phyloP scores from a whole-genome alignment of 2,888 invertebrate species.

The Spodoptera littoralis region DNA sequence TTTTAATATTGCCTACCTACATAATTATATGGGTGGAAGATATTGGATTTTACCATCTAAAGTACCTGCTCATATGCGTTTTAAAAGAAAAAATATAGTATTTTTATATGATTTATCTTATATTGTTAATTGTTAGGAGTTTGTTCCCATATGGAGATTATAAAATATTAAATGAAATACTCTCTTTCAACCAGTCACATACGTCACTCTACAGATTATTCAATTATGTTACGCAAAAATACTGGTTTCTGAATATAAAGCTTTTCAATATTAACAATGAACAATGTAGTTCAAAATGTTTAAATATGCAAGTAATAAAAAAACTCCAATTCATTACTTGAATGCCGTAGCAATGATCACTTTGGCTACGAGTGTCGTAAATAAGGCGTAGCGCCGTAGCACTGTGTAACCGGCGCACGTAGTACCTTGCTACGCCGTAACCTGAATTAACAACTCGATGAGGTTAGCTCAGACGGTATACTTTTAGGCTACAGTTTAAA shows the following conservation, averaged over 20 bases:
- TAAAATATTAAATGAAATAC: too few species aligned
- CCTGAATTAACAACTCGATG: constrained; percentile 49
- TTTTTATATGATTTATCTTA: too few species aligned
- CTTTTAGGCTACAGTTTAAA: constrained; percentile 10
- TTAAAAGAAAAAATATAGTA: too few species aligned
- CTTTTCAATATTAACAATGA: background rate
- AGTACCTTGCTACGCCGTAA: constrained; percentile 55
- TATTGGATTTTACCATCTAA: too few species aligned
- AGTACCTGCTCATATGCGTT: too few species aligned
- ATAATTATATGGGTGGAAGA: too few species aligned
- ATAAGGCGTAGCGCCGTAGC: constrained; percentile 51
- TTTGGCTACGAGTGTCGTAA: constrained; percentile 53
- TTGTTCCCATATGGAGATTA: too few species aligned
- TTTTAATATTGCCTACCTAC: constrained; percentile 8
- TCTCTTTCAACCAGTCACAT: too few species aligned
- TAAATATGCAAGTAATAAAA: constrained; percentile 23
- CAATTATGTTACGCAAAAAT: too few species aligned
- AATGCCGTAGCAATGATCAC: constrained; percentile 55
- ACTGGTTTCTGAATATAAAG: too few species aligned
- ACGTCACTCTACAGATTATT: too few species aligned
- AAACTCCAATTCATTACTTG: constrained; percentile 48
- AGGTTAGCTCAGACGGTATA: constrained; percentile 15
- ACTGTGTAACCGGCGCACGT: constrained; percentile 56
- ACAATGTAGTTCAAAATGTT: constrained; percentile 18
- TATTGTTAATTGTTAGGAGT: too few species aligned